Base-by-base conservation (phyloP, 2,113 vertebrate genomes). In the Cryptomyrus ogoouensis region DNA sequence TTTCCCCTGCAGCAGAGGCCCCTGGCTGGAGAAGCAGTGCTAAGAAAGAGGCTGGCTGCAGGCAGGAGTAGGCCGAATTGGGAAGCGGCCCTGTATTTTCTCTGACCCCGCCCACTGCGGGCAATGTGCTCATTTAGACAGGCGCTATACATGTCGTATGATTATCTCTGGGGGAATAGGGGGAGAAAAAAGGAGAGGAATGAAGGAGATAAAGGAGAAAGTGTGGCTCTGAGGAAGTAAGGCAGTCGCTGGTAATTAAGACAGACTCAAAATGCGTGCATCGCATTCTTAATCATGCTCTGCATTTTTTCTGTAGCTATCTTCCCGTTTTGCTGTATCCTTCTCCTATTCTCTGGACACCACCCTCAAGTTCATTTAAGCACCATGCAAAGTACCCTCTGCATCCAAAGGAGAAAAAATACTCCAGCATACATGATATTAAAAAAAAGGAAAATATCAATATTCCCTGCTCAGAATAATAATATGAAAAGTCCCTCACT, bases 181-280 rank as follows among this genome's bases (percentile, higher is more conserved):
- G 21, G 15, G 35, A 58, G 70, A 56, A 39, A 89, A 58, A 84
- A 84, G 80, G 50, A 84, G 74, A 17, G 35, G 24, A 88, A 42
- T 88, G 52, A 46, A 49, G 49, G 12, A 77, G 85, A 46, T 90
- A 49, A 42, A 87, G 89, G 70, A 70, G 27, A 84, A 58, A 46
- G 53, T 84, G 88, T 70, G 88, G 88, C 46, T 89, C 80, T 74
- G 44, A 88, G 90, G 87, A 89, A 89, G 89, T 87, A 56, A 90
- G 80, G 83, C 89, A 50, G 91, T 91, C 87, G 87, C 87, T 49
- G 74, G 86, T 92, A 92, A 92, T 92, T 92, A 93, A 93, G 91
- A 91, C 84, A 88, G 89, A 93, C 91, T 86, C 2, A 21, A 77
- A 91, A 89, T 70, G 85, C 50, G 49, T 87, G 50, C 49, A 2